Base-by-base conservation (phyloP, 2,888 invertebrate species). In the Pilophorus perplexus region DNA sequence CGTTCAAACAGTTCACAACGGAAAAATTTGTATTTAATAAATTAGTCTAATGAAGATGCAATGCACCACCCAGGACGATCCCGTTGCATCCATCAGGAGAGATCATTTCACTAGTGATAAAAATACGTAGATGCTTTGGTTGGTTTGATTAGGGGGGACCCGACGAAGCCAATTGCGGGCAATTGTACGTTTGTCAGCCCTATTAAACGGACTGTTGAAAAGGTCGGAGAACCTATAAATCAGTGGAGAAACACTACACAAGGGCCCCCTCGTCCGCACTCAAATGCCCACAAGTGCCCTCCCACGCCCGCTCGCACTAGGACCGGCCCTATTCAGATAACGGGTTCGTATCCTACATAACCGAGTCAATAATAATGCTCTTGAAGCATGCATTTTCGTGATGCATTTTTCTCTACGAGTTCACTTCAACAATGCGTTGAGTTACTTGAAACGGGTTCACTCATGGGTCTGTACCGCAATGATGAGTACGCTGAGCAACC, bases 191-290 rank as follows among this genome's bases (percentile, higher is more conserved):
- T 16, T 52, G 52, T 52, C 52, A 52, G 52, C 28, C 28, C 52
- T 52, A 52, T 52, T 52, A 52, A 46, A 52, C 52, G 28, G 52
- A 37, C 55, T 37, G 55, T 55, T 55, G 55, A 55, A 55, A 38
- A 55, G 55, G 55, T 55, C 55, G 38, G 55, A 55, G 38, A 55
- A 55, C 55, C 55, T 37, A 38, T 55, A 38, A 55, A 55, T 55
- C 55, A 55, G 38, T 38, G 55, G 38, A 20, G 55, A 55, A 38
- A 23, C 52, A 52, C 52, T 14, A 52, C 52, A 23, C 52, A 38
- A 55, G 55, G 22, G 55, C 20, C 38, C 12, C 3, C 37, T 54
- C 33, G 10, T 10, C 52, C 25, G n/a, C 33, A 8, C 52, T 27
- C 52, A 52, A 52, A 52, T 52, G 52, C 52, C 28, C 52, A 52